Evolutionary conservation across 2,113 vertebrate species (phyloP).

Genomic region (Myotis davidii): DNA sequence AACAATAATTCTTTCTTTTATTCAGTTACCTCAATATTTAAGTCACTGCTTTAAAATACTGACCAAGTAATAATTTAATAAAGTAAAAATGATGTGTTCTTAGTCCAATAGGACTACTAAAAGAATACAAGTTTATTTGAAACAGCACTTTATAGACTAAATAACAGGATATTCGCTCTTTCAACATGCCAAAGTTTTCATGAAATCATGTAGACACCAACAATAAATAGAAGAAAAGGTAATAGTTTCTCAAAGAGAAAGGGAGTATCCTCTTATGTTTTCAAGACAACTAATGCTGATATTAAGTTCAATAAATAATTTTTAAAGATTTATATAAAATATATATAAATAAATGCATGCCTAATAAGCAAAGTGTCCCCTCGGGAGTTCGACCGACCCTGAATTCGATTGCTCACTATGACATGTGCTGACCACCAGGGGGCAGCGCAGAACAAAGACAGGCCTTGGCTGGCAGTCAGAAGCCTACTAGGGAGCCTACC

Average conservation of each 20-base stretch:
- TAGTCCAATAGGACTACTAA: background rate
- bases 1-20: background rate
- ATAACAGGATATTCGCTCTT: background rate
- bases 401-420: too few relatives aligned
- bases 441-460: too few relatives aligned
- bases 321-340: background rate
- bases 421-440: too few relatives aligned
- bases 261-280: background rate
- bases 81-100: background rate
- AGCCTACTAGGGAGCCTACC: too few relatives aligned
- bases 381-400: too few relatives aligned
- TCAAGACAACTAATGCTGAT: background rate
- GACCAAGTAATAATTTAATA: background rate
- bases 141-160: background rate
- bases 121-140: background rate
- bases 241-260: background rate
- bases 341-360: too few relatives aligned
- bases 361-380: too few relatives aligned
- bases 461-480: too few relatives aligned
- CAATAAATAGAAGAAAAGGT: background rate
- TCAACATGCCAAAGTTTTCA: background rate
- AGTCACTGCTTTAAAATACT: background rate
- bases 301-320: background rate
- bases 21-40: background rate
- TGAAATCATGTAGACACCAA: background rate